These are phyloP conservation scores for Augochlorella aurata DNA, from an alignment of 2,888 invertebrate genomes.

Conservation along the genomic window DNA sequence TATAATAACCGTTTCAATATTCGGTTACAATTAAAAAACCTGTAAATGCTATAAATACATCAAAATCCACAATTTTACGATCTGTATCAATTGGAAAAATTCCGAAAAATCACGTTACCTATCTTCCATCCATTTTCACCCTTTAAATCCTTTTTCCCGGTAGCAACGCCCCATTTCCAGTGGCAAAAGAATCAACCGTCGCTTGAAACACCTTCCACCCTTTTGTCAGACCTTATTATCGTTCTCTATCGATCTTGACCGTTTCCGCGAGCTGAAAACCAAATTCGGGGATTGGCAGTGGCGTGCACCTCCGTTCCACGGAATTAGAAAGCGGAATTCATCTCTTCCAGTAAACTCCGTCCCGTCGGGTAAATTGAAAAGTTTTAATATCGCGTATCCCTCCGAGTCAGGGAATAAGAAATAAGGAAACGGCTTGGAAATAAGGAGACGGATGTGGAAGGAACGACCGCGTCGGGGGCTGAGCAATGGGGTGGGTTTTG, in stretches of 20 bases:
- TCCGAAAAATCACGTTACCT: too few relatives aligned
- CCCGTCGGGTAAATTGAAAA: slow-evolving; percentile 33
- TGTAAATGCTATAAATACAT: too few relatives aligned
- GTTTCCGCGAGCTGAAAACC: neutral
- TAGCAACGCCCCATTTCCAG: neutral
- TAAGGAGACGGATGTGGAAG: neutral
- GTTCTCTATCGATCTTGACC: neutral
- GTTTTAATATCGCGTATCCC: slow-evolving; percentile 35
- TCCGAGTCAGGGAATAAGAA: slow-evolving; percentile 2
- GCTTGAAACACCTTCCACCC: neutral
- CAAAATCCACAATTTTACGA: too few relatives aligned
- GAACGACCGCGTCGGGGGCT: neutral
- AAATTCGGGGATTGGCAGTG: neutral
- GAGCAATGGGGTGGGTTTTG: neutral
- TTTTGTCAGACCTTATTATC: neutral
- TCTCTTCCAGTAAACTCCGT: slow-evolving; percentile 9
- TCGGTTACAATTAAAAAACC: too few relatives aligned
- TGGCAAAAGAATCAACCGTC: neutral
- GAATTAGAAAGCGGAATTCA: slow-evolving; percentile 11
- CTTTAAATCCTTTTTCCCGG: neutral
- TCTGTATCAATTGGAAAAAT: too few relatives aligned
- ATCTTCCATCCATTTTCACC: too few relatives aligned
- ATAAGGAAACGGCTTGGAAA: neutral
- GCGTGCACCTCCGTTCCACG: neutral
- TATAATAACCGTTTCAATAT: too few relatives aligned